Evolutionary conservation across 2,888 invertebrate species (phyloP).

Genomic region (Meganola albula): DNA sequence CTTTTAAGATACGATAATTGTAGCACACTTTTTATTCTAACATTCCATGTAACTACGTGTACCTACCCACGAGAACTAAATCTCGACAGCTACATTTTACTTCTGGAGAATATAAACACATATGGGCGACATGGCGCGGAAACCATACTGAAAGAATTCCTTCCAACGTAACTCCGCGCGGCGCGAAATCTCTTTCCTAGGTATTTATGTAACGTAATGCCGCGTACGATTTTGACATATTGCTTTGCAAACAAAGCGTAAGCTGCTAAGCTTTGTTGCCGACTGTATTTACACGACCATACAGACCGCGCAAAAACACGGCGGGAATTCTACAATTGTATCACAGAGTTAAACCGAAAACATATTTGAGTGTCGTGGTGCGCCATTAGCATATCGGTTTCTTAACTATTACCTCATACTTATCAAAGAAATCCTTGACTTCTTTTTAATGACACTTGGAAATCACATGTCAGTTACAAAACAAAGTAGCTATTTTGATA

Average conservation of each 20-base stretch:
- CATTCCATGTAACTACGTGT: no score
- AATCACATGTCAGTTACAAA: no score
- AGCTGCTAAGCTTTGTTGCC: slow-evolving; percentile 24
- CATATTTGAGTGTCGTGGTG: no score
- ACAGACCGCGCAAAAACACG: slow-evolving; percentile 21
- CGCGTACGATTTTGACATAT: slow-evolving; percentile 28
- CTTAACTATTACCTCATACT: no score
- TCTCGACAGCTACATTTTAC: slow-evolving; percentile 22
- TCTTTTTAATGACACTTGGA: no score
- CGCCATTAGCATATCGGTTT: no score
- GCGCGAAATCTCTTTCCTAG: slow-evolving; percentile 22
- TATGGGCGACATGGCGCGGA: slow-evolving; percentile 18
- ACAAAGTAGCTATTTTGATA: no score
- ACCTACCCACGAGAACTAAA: no score
- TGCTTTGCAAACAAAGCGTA: slow-evolving; percentile 24
- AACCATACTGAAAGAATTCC: slow-evolving; percentile 29
- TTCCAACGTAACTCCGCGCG: slow-evolving; percentile 22
- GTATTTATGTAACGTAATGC: slow-evolving; percentile 27
- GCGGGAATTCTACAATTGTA: slow-evolving; percentile 20
- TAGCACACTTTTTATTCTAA: no score
- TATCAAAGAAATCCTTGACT: no score
- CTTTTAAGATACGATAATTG: no score
- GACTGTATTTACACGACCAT: slow-evolving; percentile 18
- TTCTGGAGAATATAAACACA: slow-evolving; percentile 33
- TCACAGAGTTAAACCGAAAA: no score